Percentiles rank a stretch among this genome's conserved stretches.
These are phyloP conservation scores for Andrena marginata DNA, from an alignment of 2,888 invertebrate species.

Conservation along the genomic window DNA sequence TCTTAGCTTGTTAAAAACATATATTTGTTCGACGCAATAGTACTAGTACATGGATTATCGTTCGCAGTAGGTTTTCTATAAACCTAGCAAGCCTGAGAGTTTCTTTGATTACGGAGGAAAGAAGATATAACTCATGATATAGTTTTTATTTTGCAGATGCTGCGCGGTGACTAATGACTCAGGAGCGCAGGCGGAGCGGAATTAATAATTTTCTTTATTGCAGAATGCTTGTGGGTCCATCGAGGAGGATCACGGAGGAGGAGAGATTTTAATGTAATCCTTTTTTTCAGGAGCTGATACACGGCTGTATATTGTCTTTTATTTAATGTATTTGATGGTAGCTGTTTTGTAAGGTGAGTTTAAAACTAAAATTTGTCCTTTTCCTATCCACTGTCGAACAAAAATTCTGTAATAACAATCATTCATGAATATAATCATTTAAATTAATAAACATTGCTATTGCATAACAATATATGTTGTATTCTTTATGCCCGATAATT, in stretches of 20 bases:
- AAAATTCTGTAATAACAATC: conserved; percentile 67
- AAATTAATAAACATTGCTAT: conserved; percentile 73
- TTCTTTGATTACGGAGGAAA: conserved; percentile 57
- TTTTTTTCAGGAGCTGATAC: conserved; percentile 52
- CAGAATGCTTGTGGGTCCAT: conserved; percentile 24
- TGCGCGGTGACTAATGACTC: background rate
- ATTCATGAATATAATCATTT: conserved; percentile 71
- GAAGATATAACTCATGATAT: conserved; percentile 24
- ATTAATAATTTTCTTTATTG: conserved; percentile 50
- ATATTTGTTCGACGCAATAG: background rate
- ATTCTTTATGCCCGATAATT: conserved; percentile 62
- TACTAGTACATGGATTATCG: no score
- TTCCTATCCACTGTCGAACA: conserved; percentile 63
- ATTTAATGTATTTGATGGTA: conserved; percentile 63
- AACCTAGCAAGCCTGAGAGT: conserved; percentile 22
- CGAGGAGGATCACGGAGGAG: background rate
- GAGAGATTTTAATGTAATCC: conserved; percentile 38
- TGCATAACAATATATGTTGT: conserved; percentile 61
- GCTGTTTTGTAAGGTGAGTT: conserved; percentile 77
- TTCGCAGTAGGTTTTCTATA: background rate
- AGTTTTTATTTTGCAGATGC: conserved; percentile 57
- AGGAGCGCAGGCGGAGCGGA: background rate
- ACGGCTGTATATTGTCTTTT: conserved; percentile 55
- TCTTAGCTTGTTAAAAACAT: background rate
- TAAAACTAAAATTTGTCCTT: conserved; percentile 58